phyloP scores from a whole-genome alignment of 1,140 invertebrate genomes.

The Telenomus remus region DNA sequence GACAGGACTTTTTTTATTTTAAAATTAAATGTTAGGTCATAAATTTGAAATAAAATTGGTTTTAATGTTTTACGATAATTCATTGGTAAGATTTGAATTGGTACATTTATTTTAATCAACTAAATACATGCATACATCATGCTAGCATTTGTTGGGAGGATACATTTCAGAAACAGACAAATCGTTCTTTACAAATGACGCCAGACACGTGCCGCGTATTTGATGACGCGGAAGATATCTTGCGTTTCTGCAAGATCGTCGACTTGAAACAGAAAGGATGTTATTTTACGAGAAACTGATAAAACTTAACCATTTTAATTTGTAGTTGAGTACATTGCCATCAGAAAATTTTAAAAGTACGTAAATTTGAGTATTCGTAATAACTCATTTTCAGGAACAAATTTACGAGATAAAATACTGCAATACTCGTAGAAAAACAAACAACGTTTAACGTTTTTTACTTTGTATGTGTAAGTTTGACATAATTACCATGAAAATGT shows the following conservation, averaged over 20 bases:
- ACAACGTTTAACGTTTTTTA: no score
- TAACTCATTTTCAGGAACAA: no score
- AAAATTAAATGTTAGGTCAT: no score
- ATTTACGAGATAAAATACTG: no score
- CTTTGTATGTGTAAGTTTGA: neutral
- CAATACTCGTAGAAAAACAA: no score
- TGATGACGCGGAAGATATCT: slow-evolving; percentile 58
- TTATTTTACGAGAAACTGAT: slow-evolving; percentile 29
- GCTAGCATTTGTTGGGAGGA: slow-evolving; percentile 49
- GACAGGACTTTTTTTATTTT: no score
- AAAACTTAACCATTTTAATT: slow-evolving; percentile 19
- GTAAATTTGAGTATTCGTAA: no score
- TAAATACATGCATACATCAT: slow-evolving; percentile 55
- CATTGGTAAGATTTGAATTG: slow-evolving; percentile 48
- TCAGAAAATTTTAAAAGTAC: no score
- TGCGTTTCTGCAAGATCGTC: slow-evolving; percentile 36
- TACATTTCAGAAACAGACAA: slow-evolving; percentile 57
- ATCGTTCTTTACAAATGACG: slow-evolving; percentile 59
- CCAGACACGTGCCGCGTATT: slow-evolving; percentile 59
- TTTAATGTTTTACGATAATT: slow-evolving; percentile 22
- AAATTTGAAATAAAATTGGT: no score
- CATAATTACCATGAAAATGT: neutral
- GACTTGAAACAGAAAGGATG: slow-evolving; percentile 37
- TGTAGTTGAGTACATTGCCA: no score
- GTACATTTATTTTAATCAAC: no score